Percentiles rank a stretch among this genome's conserved stretches.
phyloP scores from a whole-genome alignment of 2,888 invertebrate species.

The Mesorhabditis belari region DNA sequence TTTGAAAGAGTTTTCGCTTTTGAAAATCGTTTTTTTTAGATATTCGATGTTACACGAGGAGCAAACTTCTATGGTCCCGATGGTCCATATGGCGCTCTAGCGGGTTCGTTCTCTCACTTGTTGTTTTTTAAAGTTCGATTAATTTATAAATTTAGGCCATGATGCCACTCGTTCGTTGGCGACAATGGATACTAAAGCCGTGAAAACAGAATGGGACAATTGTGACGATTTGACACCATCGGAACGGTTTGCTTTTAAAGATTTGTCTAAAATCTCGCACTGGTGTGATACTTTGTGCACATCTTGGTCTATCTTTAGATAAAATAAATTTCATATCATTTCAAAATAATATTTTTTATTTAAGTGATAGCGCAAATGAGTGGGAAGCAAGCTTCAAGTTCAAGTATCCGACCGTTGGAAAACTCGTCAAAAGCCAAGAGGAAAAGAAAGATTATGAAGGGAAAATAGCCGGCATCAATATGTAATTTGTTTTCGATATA shows the following conservation, averaged over 20 bases:
- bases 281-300: no score
- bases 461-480: constrained; percentile 14
- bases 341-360: neutral
- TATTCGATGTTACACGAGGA: constrained; percentile 48
- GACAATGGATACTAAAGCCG: constrained; percentile 41
- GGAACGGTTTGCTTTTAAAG: no score
- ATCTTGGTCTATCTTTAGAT: no score
- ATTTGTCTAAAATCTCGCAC: no score
- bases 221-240: constrained; percentile 19
- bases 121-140: no score
- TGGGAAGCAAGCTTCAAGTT: constrained; percentile 33
- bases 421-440: constrained; percentile 29
- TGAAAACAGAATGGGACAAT: constrained; percentile 44
- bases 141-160: no score
- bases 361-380: constrained; percentile 30
- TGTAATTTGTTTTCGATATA: neutral
- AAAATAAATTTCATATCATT: no score
- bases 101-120: no score
- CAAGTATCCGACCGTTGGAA: constrained; percentile 39
- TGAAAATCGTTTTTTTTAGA: constrained; percentile 22
- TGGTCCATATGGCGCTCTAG: constrained; percentile 38
- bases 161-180: constrained; percentile 49
- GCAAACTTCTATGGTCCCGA: constrained; percentile 46
- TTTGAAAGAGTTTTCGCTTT: neutral
- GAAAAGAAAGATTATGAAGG: constrained; percentile 29